phyloP scores from a whole-genome alignment of 2,113 vertebrate genomes.

The Ptyas mucosa region DNA sequence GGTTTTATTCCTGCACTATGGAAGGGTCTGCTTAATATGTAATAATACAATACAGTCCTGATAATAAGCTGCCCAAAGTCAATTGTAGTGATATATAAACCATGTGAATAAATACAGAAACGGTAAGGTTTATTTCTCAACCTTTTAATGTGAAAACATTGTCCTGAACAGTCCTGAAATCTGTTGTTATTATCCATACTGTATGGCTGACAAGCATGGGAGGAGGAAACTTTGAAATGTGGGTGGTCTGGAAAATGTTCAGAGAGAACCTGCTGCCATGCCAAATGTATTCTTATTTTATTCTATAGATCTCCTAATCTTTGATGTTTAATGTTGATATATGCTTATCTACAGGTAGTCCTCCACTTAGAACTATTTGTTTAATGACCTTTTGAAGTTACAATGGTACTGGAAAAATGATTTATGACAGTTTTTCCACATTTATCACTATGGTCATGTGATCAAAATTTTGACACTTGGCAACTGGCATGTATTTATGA shows the following conservation, averaged over 20 bases:
- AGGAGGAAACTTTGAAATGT: neutral
- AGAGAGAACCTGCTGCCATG: neutral
- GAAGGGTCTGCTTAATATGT: neutral
- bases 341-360: neutral
- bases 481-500: neutral
- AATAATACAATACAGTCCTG: neutral
- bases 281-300: neutral
- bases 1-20: neutral
- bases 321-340: neutral
- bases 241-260: neutral
- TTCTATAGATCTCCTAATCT: neutral
- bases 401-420: neutral
- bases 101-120: neutral
- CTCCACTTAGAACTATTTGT: neutral
- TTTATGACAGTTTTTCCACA: neutral
- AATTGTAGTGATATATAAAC: neutral
- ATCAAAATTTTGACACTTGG: neutral
- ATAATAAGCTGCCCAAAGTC: neutral
- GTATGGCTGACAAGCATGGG: neutral
- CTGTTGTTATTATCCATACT: neutral
- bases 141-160: neutral
- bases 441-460: neutral
- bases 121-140: neutral
- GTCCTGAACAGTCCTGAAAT: neutral
- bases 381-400: neutral